Conservation (phyloP, 2,797 vertebrate species). For the Hippoglossus hippoglossus region DNA sequence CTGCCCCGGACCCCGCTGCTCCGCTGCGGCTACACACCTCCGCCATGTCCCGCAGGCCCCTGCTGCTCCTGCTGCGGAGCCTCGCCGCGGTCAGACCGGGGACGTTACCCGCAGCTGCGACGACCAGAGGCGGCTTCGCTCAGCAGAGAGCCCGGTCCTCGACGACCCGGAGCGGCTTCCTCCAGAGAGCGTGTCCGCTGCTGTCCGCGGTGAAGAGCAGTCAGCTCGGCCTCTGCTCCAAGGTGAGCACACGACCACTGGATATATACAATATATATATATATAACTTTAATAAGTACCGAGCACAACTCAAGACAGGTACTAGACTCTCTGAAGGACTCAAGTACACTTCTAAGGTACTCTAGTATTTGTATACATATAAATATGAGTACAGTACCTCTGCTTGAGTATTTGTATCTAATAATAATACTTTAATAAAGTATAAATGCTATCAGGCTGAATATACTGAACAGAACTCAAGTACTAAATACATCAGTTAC, state of each 20-base stretch:
- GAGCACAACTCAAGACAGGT: too few relatives aligned
- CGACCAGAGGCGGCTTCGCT: neutral
- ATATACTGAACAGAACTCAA: too few relatives aligned
- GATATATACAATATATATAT: too few relatives aligned
- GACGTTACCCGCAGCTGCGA: neutral
- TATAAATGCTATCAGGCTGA: too few relatives aligned
- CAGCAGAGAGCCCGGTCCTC: conserved; percentile 33
- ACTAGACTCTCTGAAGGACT: too few relatives aligned
- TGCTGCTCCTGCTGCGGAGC: conserved; percentile 54
- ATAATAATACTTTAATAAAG: too few relatives aligned
- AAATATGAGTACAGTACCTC: too few relatives aligned
- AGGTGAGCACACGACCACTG: conserved; percentile 44
- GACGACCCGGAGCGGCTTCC: neutral
- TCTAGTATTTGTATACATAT: too few relatives aligned
- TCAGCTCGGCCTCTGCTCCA: conserved; percentile 51
- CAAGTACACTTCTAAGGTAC: too few relatives aligned
- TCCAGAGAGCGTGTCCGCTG: conserved; percentile 14
- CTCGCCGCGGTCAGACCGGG: conserved; percentile 36
- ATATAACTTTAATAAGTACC: too few relatives aligned
- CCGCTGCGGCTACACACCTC: accelerated
- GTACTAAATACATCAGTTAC: neutral
- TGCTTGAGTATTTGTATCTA: too few relatives aligned
- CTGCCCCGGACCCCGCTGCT: neutral
- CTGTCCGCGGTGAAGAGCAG: conserved; percentile 1
- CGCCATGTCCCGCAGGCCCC: conserved; percentile 54